Base-by-base conservation (phyloP, 2,888 invertebrate genomes). In the Scaptomyza reducta region DNA sequence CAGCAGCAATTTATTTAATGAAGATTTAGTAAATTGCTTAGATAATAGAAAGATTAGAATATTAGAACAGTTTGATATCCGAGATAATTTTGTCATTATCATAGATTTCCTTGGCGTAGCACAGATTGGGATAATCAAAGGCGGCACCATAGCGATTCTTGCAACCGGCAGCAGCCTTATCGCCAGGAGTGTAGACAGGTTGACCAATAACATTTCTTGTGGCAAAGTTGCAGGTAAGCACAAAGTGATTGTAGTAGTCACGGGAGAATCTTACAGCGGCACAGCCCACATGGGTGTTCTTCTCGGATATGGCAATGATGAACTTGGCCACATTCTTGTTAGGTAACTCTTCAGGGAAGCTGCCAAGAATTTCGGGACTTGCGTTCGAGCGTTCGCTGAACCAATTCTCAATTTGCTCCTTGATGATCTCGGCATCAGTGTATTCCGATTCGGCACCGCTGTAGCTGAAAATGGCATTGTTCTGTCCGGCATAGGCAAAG, bases 351-450 rank as follows among this genome's bases (percentile, higher is more conserved):
- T 75, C 70, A 0, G 86, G 86, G 10, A 85, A 72, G 22, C 64
- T 81, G 46, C 66, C 70, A 0, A 81, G 31, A 2, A 77, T 65
- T 10, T 85, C 72, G 3, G 77, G 69, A 0, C 69, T 56, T 13
- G 72, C 47, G 6, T 77, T 72, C 0, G 61, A 16, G 4, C 75
- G 74, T 25, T 79, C 64, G 10, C 58, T 60, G 25, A 82, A 85
- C 86, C 86, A 82, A 11, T 79, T 74, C 51, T 82, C 79, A 22
- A 85, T 77, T 46, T 85, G 79, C 16, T 85, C 86, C 64, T 82
- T 82, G 4, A 85, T 56, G 14, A 85, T 75, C 35, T 82, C 85
- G 0, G 77, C 86, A 69, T 85, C 83, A 0, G 75, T 64, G 27
- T 86, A 82, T 9, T 83, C 83, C 2, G 59, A n/a, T 44, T 74